Evolutionary conservation across 2,113 vertebrate genomes (phyloP), one percentile per base, ranked within the genome.

Genomic region (Ictalurus furcatus): DNA sequence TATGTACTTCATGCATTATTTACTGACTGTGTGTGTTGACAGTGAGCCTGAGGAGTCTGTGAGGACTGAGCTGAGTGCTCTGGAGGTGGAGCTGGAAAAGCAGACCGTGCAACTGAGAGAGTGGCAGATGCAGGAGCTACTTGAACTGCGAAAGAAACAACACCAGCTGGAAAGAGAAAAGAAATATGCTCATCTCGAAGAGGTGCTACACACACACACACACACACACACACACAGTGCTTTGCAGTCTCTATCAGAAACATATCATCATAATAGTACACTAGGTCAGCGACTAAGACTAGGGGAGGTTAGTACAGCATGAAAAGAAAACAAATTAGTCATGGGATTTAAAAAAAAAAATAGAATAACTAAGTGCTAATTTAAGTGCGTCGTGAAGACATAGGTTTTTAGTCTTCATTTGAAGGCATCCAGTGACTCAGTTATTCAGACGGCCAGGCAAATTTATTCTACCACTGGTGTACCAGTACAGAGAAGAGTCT

Each of bases 111-210:
- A 96, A 86, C 92, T 97, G 59, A 95, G 94, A 89, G 95, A 96
- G 21, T 91, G 93, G 91, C 96, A 98, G 88, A 92, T 97, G 93
- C 91, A 95, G 83, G 95, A 96, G 19, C 93, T 98, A 61, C 92
- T 98, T 37, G 92, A 94, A 44, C 94, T 97, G 21, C 92, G 96
- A 17, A 93, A 95, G 86, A 52, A 93, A 63, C 96, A 97, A 88
- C 93, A 93, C 11, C 44, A 90, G 0, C 23, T 90, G n/a, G 97
- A 97, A 91, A 91, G 92, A 0, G 94, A 95, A 84, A 94, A 91
- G 90, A 96, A 95, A 80, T 88, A 94, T 37, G 83, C 90, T 6
- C 95, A 97, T 84, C 93, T 97, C 52, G 87, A 65, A 48, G 96
- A 98, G 96, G 97, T 97, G 79, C 19, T 0, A 76, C 9, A 9